phyloP scores from a whole-genome alignment of 2,888 invertebrate species.

The Entomobrya proxima region DNA sequence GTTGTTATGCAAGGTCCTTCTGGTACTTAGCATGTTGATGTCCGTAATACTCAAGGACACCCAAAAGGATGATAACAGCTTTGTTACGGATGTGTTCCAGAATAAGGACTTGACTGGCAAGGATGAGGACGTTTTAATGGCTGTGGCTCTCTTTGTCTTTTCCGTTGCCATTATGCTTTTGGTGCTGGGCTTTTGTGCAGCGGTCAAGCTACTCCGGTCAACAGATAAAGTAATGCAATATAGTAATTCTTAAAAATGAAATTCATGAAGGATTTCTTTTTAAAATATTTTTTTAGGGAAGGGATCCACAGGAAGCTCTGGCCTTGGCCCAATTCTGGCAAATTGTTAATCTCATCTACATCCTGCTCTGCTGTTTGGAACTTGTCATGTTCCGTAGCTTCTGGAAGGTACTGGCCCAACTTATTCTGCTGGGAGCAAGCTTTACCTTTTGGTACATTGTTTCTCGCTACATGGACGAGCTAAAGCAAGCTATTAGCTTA shows the following conservation, averaged over 20 bases:
- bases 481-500: not conserved
- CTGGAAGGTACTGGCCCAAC: not conserved
- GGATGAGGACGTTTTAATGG: not conserved
- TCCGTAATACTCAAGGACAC: not conserved
- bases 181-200: not conserved
- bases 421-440: not conserved
- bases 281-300: not conserved
- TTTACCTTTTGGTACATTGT: not conserved
- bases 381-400: not conserved
- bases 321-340: not conserved
- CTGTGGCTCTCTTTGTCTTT: not conserved
- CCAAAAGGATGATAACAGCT: not conserved
- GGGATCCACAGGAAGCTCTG: not conserved
- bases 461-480: not conserved
- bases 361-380: not conserved
- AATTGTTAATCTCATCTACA: conserved; percentile 1
- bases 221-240: not conserved
- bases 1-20: not conserved
- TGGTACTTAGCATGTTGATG: not conserved
- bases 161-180: not conserved
- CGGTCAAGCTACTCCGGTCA: not conserved
- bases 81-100: not conserved
- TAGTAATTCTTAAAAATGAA: not conserved
- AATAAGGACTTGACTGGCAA: conserved; percentile 1
- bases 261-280: not conserved